Base-by-base conservation (phyloP, 2,113 vertebrate genomes). In the Chaetura pelagica region DNA sequence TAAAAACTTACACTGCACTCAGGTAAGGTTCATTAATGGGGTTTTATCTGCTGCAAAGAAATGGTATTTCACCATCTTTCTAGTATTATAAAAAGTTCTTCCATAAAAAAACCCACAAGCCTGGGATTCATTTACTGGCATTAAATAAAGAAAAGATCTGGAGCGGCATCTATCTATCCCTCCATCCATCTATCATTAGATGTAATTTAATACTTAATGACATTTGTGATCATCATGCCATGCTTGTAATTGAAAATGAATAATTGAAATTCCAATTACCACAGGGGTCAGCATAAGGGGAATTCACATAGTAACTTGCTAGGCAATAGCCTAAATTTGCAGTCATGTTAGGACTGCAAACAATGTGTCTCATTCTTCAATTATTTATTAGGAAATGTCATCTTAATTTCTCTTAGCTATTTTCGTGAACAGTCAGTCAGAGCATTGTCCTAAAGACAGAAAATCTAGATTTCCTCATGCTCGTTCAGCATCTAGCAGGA, bases 191-290 rank as follows among this genome's bases (percentile, higher is more conserved):
- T 85, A 90, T 95, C 96, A 96, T 98, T 97, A 98, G 94, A 95
- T 85, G 89, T 96, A 97, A 97, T 97, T 98, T 97, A 97, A 95
- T 97, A 96, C 94, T 97, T 98, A 98, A 98, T 97, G 97, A 98
- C 97, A 97, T 97, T 97, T 97, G 95, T 97, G 96, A 97, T 98
- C 96, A 97, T 97, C 96, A 97, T 96, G 93, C 94, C 96, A 96
- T 93, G 90, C 93, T 97, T 95, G 93, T 98, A 98, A 98, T 97
- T 98, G 95, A 98, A 98, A 98, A 98, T 98, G 96, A 98, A 97
- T 98, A 98, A 97, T 95, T 98, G 97, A 98, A 98, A 98, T 97
- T 98, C 97, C 97, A 96, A 97, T 98, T 97, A 98, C 96, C 84
- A 95, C 88, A 97, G 91, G 94, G 97, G 94, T 98, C 97, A 97